These are phyloP conservation scores for Steinernema feltiae DNA, from an alignment of 1,140 invertebrate species.

Conservation along the genomic window DNA sequence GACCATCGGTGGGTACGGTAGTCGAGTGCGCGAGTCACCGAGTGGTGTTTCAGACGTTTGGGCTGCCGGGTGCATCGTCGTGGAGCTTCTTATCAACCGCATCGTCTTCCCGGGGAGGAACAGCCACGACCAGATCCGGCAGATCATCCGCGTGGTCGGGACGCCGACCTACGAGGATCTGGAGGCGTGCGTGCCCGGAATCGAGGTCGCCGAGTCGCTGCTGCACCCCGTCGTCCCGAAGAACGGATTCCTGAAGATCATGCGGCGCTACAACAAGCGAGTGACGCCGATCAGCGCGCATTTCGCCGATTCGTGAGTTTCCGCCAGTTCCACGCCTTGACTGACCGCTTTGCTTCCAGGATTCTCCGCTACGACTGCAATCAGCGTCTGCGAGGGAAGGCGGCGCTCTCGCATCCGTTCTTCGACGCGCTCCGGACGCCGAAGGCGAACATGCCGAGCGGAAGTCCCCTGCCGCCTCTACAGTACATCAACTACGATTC, in stretches of 20 bases:
- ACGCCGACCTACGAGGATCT: conserved; percentile 25
- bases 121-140: conserved; percentile 27
- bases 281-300: conserved; percentile 16
- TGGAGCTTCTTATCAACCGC: conserved; percentile 93
- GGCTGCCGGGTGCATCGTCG: conserved; percentile 96
- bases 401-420: conserved; percentile 25
- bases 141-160: conserved; percentile 32
- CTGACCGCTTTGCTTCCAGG: conserved; percentile 15
- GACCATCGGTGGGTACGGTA: conserved; percentile 15
- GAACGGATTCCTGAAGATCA: conserved; percentile 25
- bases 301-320: conserved; percentile 25
- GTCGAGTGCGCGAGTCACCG: no score
- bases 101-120: conserved; percentile 91
- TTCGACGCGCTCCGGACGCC: conserved; percentile 30
- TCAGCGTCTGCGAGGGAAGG: conserved; percentile 27
- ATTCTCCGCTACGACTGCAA: conserved; percentile 31
- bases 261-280: conserved; percentile 25
- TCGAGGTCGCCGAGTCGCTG: conserved; percentile 7
- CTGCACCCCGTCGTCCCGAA: conserved; percentile 16
- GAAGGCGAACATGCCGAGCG: conserved; percentile 18
- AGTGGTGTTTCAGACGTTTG: conserved; percentile 72
- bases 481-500: conserved; percentile 13
- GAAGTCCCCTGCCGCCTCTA: background rate
- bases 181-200: conserved; percentile 27
- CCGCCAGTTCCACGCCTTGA: background rate